A percentile compares a stretch with the other conserved stretches of the same genome.
Evolutionary conservation across 2,888 invertebrate genomes (phyloP).

Genomic region (Mimas tiliae): DNA sequence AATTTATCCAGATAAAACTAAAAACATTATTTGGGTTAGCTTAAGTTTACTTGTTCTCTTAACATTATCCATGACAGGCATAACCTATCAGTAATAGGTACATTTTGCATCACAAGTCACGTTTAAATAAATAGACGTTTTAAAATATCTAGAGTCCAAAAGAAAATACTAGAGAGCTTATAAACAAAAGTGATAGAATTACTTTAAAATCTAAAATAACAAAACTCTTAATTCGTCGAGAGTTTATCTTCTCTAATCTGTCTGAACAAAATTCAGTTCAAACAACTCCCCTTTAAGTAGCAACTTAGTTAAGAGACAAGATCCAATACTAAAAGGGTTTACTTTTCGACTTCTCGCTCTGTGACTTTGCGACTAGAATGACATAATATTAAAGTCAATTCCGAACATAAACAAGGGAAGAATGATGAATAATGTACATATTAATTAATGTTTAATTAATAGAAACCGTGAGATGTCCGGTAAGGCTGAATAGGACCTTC

Average conservation of each 20-base stretch:
- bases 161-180: neutral
- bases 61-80: no score
- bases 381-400: conserved; percentile 32
- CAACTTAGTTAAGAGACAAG: conserved; percentile 56
- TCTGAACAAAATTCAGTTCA: conserved; percentile 52
- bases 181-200: conserved; percentile 33
- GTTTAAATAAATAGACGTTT: no score
- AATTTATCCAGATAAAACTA: no score
- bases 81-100: no score
- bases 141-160: neutral
- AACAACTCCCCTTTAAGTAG: conserved; percentile 56
- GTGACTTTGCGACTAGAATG: conserved; percentile 36
- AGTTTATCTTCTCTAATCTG: conserved; percentile 59
- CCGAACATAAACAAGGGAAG: conserved; percentile 32
- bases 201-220: conserved; percentile 47
- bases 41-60: no score
- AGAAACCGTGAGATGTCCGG: neutral
- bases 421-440: conserved; percentile 26
- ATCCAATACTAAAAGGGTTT: conserved; percentile 51
- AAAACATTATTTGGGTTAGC: no score
- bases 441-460: conserved; percentile 18
- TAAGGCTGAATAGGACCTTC: neutral
- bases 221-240: conserved; percentile 52
- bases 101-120: no score
- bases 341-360: conserved; percentile 43